Evolutionary conservation across 2,113 vertebrate species (phyloP).

Genomic region (Amphiprion ocellaris): DNA sequence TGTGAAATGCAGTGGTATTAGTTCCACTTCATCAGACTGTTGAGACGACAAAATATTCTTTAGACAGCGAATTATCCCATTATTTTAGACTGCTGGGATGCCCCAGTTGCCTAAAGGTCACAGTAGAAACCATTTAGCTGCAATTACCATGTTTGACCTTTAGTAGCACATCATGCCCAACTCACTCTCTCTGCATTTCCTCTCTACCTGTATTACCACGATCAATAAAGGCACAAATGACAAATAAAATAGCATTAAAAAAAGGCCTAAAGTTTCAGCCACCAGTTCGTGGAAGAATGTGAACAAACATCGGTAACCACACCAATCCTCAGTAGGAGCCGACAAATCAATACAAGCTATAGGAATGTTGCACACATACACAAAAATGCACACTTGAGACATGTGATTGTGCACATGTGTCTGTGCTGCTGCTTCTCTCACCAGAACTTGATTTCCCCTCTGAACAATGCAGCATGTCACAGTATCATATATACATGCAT

Average conservation of each 20-base stretch:
- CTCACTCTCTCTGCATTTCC: not conserved
- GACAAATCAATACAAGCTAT: constrained; percentile 36
- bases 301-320: not conserved
- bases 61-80: not conserved
- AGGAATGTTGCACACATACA: constrained; percentile 24
- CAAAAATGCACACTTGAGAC: constrained; percentile 33
- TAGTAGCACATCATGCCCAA: too few species aligned
- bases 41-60: not conserved
- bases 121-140: too few species aligned
- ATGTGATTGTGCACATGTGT: constrained; percentile 33
- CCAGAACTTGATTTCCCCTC: constrained; percentile 66
- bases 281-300: too few species aligned
- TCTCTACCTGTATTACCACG: not conserved
- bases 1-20: not conserved
- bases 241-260: not conserved
- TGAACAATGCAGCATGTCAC: constrained; percentile 55
- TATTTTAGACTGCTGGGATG: not conserved
- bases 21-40: not conserved
- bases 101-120: not conserved
- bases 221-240: too few species aligned
- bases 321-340: constrained; percentile 8
- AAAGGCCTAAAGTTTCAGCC: too few species aligned
- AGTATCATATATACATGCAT: constrained; percentile 27
- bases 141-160: not conserved
- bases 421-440: constrained; percentile 31